Base-by-base conservation (phyloP, 2,888 invertebrate species). In the Drosophila peninsularis region DNA sequence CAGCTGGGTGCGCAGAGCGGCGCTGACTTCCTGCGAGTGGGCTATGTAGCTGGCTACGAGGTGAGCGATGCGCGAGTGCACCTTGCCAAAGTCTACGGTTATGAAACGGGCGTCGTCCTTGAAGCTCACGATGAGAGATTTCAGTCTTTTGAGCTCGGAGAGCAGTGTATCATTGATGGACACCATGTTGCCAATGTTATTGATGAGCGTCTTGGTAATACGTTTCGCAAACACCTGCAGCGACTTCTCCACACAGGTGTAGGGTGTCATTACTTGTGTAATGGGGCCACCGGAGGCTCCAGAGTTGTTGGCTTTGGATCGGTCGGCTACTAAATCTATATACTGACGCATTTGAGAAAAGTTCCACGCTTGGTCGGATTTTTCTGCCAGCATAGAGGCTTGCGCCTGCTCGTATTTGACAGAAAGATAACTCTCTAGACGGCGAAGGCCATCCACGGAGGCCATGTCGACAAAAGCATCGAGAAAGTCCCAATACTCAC, bases 401-500 rank as follows among this genome's bases (percentile, higher is more conserved):
- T 60, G 55, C 5, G 62, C 49, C 42, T 60, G 72, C 14, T 80
- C 81, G 3, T 63, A 27, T 17, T 63, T 75, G 21, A 79, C 70
- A 1, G 75, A 56, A 27, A 98, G 93, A 92, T 96, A 96, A 47
- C 94, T 93, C 90, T 99, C 98, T 11, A 99, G 92, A 44, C 95
- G 93, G 0, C 92, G 87, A 10, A 98, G 93, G 0, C 98, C 98
- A 61, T 96, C 95, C 0, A 93, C 90, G 0, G 96, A 94, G 0
- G 95, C 92, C 7, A 99, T 93, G 91, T 99, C 96, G 0, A 96
- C 94, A 91, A 96, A 98, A 2, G 94, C 94, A 79, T 96, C 95
- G 14, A 98, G 93, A 91, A 98, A 98, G 7, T 96, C 95, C 98
- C 98, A 99, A 92, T 97, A 97, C 90, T 99, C 98, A 70, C 95